Evolutionary conservation across 1,140 invertebrate genomes (phyloP).

Genomic region (Pseudomyrmex dendroicus): DNA sequence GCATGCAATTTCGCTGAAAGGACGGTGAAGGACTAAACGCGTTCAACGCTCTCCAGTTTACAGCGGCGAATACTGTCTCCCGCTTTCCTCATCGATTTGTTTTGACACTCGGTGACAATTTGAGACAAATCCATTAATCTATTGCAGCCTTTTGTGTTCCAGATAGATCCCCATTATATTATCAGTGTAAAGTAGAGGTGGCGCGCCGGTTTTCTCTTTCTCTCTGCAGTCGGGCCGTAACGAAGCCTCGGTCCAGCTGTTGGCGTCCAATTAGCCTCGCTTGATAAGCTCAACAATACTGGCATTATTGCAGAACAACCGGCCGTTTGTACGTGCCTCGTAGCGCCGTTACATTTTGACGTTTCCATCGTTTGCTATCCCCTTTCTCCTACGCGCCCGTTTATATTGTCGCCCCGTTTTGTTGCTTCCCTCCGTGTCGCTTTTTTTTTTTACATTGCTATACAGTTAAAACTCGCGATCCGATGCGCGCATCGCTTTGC

Average conservation of each 20-base stretch:
- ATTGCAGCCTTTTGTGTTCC: conserved; percentile 82
- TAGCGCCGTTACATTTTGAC: conserved; percentile 79
- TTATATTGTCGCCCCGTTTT: conserved; percentile 33
- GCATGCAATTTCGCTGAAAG: conserved; percentile 52
- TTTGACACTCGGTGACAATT: conserved; percentile 81
- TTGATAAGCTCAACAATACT: conserved; percentile 85
- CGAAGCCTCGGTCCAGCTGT: conserved; percentile 81
- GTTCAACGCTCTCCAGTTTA: neutral
- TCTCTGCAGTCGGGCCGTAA: conserved; percentile 54
- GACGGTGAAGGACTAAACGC: conserved; percentile 28
- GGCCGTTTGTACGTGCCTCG: conserved; percentile 77
- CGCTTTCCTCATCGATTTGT: conserved; percentile 72
- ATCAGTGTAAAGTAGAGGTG: conserved; percentile 82
- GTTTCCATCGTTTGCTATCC: conserved; percentile 73
- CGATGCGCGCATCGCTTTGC: conserved; percentile 29
- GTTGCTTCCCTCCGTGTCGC: neutral
- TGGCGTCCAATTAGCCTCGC: conserved; percentile 84
- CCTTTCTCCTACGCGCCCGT: neutral
- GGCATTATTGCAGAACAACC: conserved; percentile 84
- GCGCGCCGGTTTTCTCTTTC: conserved; percentile 46
- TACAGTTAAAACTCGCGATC: conserved; percentile 19
- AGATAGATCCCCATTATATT: conserved; percentile 83
- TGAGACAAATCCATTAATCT: conserved; percentile 83
- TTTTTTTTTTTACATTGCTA: conserved; percentile 50
- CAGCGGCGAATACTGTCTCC: conserved; percentile 3